A percentile compares a stretch with the other conserved stretches of the same genome.
Evolutionary conservation across 2,797 vertebrate species (phyloP).

Genomic region (Philypnodon macrostomus): DNA sequence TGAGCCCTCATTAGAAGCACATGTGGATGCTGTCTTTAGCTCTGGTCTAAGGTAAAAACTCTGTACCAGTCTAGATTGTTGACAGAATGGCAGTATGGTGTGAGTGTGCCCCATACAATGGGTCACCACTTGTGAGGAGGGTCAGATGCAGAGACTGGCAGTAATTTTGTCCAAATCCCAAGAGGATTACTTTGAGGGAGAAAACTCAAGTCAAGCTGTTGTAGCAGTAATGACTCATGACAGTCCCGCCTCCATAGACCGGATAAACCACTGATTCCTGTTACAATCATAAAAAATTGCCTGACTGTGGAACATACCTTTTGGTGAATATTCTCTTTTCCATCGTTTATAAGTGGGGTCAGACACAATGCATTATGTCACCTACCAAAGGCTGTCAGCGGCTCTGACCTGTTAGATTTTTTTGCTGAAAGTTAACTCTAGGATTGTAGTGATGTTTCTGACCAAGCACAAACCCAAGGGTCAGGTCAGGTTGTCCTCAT

Average conservation of each 20-base stretch:
- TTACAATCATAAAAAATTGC: slow-evolving; percentile 35
- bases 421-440: slow-evolving; percentile 36
- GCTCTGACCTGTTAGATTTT: slow-evolving; percentile 28
- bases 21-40: slow-evolving; percentile 47
- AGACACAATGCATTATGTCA: slow-evolving; percentile 41
- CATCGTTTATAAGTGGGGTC: slow-evolving; percentile 10
- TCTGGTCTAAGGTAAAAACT: slow-evolving; percentile 1
- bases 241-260: slow-evolving; percentile 54
- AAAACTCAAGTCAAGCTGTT: slow-evolving; percentile 65
- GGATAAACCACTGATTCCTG: slow-evolving; percentile 37
- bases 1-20: slow-evolving; percentile 69
- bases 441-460: slow-evolving; percentile 28
- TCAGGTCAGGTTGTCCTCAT: slow-evolving; percentile 30
- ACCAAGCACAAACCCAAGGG: slow-evolving; percentile 33
- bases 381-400: slow-evolving; percentile 20
- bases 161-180: slow-evolving; percentile 62
- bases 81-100: slow-evolving; percentile 37
- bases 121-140: slow-evolving; percentile 50
- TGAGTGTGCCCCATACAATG: slow-evolving; percentile 41
- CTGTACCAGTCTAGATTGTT: slow-evolving; percentile 44
- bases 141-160: slow-evolving; percentile 54
- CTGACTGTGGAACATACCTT: slow-evolving; percentile 14
- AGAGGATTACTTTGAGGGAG: slow-evolving; percentile 66
- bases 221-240: slow-evolving; percentile 65
- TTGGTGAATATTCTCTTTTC: slow-evolving; percentile 22